phyloP scores from a whole-genome alignment of 2,113 vertebrate species.

The Silurus meridionalis region DNA sequence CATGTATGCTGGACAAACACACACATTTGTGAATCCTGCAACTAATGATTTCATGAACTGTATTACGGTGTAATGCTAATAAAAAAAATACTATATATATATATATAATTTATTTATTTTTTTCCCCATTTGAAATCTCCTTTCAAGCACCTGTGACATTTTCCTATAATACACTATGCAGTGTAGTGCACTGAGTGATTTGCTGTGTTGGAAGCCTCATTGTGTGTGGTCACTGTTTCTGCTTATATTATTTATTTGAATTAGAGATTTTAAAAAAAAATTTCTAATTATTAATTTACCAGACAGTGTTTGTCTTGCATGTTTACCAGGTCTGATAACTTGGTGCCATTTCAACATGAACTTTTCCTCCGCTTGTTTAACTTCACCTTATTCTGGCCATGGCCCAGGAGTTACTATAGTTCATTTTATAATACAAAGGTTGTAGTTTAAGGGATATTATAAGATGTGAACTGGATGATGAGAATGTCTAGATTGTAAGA shows the following conservation, averaged over 20 bases:
- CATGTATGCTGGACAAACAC: not conserved
- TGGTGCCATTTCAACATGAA: conserved; percentile 39
- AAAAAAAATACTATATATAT: not conserved
- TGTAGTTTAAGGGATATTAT: not conserved
- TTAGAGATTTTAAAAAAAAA: not conserved
- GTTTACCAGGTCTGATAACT: conserved; percentile 23
- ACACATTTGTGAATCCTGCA: not conserved
- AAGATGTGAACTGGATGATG: not conserved
- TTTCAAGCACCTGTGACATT: not conserved
- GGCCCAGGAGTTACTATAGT: conserved; percentile 21
- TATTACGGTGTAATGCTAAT: not conserved
- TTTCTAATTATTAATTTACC: conserved; percentile 32
- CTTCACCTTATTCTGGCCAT: conserved; percentile 4
- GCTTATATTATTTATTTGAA: not conserved
- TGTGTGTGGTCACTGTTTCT: not conserved
- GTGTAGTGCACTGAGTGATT: not conserved
- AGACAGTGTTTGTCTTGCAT: conserved; percentile 30
- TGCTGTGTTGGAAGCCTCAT: not conserved
- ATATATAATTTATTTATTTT: too few species aligned
- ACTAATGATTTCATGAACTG: too few species aligned
- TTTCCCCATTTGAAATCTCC: not conserved
- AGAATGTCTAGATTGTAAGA: not conserved
- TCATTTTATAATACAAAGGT: not conserved
- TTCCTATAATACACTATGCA: not conserved
- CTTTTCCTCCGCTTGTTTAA: conserved; percentile 7